phyloP scores from a whole-genome alignment of 2,113 vertebrate genomes.

The Microtus ochrogaster region DNA sequence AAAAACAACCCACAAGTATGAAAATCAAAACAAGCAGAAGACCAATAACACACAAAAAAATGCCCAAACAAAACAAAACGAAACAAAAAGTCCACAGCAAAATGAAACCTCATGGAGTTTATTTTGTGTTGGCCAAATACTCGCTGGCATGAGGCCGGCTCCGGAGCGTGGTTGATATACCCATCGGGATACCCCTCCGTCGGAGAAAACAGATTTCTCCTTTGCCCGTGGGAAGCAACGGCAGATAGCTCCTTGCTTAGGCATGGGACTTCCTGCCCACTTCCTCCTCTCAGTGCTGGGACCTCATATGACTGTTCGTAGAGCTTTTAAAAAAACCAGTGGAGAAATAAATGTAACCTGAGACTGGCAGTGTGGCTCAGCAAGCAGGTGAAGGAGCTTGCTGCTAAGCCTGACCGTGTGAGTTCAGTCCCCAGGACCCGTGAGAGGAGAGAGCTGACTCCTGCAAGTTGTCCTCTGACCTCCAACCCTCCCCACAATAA shows the following conservation, averaged over 20 bases:
- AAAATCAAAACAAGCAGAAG: conserved; percentile 4
- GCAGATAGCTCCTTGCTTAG: not conserved
- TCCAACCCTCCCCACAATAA: not conserved
- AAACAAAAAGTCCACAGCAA: not conserved
- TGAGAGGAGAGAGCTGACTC: not conserved
- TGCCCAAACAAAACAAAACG: not conserved
- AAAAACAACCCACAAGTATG: not conserved
- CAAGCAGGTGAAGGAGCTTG: not conserved
- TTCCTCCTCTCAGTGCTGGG: not conserved
- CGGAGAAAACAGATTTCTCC: not conserved
- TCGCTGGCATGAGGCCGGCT: not conserved
- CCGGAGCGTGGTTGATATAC: not conserved
- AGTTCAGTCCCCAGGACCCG: not conserved
- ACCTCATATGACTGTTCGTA: not conserved
- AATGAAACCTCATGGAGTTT: not conserved
- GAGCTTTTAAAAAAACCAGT: not conserved
- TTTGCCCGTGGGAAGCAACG: not conserved
- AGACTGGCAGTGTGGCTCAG: too few relatives aligned
- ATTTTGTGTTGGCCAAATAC: not conserved
- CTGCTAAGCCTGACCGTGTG: not conserved
- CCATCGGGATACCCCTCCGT: not conserved
- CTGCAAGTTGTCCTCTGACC: not conserved
- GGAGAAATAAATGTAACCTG: not conserved
- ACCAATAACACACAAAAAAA: not conserved
- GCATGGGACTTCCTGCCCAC: not conserved